Evolutionary conservation across 2,113 vertebrate species (phyloP).

Genomic region (Alethe diademata): DNA sequence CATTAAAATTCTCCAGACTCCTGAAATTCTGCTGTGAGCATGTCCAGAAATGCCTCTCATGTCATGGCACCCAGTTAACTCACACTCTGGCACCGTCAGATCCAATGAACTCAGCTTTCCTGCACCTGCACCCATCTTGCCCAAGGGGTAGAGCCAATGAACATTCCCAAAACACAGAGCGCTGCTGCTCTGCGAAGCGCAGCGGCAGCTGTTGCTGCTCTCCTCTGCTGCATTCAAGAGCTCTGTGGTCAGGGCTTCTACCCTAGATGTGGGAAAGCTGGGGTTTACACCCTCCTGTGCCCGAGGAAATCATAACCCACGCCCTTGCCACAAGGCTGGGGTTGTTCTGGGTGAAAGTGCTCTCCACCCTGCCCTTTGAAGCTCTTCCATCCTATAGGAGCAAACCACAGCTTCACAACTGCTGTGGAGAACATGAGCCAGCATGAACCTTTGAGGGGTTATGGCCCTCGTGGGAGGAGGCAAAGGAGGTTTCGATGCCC

Average conservation of each 20-base stretch:
- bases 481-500: not conserved
- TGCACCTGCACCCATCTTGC: conserved; percentile 13
- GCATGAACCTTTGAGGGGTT: not conserved
- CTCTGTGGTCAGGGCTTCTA: not conserved
- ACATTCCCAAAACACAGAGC: not conserved
- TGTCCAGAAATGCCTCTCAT: conserved; percentile 32
- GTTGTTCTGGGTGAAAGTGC: conserved; percentile 54
- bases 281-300: not conserved
- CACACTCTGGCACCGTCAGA: not conserved
- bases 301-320: not conserved
- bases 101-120: conserved; percentile 15
- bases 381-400: conserved; percentile 23
- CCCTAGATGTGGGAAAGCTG: conserved; percentile 54
- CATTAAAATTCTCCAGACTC: conserved; percentile 45
- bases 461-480: not conserved
- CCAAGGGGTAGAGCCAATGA: not conserved
- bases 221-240: not conserved
- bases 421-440: not conserved
- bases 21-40: conserved; percentile 35
- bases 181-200: not conserved
- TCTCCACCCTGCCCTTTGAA: conserved; percentile 59
- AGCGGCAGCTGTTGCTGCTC: not conserved
- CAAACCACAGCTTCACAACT: not conserved
- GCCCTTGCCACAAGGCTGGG: not conserved
- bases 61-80: not conserved